Percentiles rank a stretch among this genome's conserved stretches.
These are phyloP conservation scores for Chymomyza caudatula DNA, from an alignment of 2,888 invertebrate species.

Conservation along the genomic window DNA sequence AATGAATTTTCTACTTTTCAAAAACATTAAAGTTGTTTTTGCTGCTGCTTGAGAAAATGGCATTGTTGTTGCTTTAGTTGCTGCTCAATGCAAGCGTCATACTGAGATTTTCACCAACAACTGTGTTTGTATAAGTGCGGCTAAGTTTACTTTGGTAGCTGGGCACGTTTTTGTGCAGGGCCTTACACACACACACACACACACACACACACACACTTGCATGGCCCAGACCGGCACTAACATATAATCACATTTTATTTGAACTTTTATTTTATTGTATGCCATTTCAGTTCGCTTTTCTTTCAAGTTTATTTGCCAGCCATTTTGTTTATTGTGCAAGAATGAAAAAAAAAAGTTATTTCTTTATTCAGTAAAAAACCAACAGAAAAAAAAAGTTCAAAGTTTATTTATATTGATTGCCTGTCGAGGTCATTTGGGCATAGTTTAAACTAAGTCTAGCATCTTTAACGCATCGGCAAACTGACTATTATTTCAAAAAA, in stretches of 20 bases:
- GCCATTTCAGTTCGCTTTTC: slow-evolving; percentile 41
- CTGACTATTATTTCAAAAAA: not conserved
- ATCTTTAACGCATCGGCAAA: not conserved
- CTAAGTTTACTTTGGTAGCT: slow-evolving; percentile 47
- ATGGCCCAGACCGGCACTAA: not conserved
- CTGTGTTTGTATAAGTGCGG: not conserved
- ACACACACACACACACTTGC: not conserved
- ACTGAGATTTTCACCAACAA: not conserved
- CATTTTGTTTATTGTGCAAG: slow-evolving; percentile 34
- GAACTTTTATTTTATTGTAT: slow-evolving; percentile 62
- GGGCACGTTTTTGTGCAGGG: slow-evolving; percentile 38
- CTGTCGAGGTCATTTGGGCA: slow-evolving; percentile 52
- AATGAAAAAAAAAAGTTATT: slow-evolving; percentile 19
- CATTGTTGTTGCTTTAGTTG: slow-evolving; percentile 20
- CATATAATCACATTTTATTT: slow-evolving; percentile 64
- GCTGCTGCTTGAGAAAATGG: not conserved
- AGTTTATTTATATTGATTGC: slow-evolving; percentile 61
- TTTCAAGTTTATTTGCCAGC: slow-evolving; percentile 43
- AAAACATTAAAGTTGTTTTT: slow-evolving; percentile 11
- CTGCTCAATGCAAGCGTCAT: not conserved
- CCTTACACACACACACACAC: not conserved
- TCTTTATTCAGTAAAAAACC: slow-evolving; percentile 8
- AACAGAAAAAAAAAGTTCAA: slow-evolving; percentile 47
- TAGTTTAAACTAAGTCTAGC: slow-evolving; percentile 2
- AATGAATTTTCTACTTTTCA: slow-evolving; percentile 61